Evolutionary conservation across 2,888 invertebrate species (phyloP).

Genomic region (Sinotaia quadrata): DNA sequence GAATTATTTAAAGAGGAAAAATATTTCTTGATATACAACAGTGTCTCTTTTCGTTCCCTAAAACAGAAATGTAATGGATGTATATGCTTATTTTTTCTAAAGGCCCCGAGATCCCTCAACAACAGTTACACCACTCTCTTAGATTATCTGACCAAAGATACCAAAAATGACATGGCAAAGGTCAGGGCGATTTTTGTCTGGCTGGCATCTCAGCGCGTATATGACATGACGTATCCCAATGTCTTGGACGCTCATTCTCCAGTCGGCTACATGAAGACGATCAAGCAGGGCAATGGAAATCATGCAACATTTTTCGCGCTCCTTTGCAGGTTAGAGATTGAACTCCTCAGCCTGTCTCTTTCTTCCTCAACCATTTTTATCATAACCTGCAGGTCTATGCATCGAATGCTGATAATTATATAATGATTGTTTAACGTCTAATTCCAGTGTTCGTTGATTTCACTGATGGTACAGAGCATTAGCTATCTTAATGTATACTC

Average conservation of each 20-base stretch:
- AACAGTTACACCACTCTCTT: slow-evolving; percentile 36
- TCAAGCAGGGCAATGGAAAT: slow-evolving; percentile 46
- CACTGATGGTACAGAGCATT: too few species aligned
- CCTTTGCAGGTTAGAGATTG: slow-evolving; percentile 49
- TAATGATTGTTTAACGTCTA: neutral
- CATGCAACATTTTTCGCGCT: slow-evolving; percentile 49
- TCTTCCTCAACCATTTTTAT: neutral
- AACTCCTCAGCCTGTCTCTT: too few species aligned
- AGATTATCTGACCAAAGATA: slow-evolving; percentile 31
- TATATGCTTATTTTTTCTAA: neutral
- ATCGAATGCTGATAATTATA: neutral
- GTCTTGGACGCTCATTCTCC: slow-evolving; percentile 43
- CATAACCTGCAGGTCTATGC: neutral
- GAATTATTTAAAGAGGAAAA: too few species aligned
- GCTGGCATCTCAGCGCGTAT: slow-evolving; percentile 49
- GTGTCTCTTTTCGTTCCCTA: too few species aligned
- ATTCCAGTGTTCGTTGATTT: too few species aligned
- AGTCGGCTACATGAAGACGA: slow-evolving; percentile 48
- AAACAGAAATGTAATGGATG: too few species aligned
- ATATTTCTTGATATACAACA: too few species aligned
- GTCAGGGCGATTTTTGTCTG: slow-evolving; percentile 50
- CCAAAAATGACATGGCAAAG: slow-evolving; percentile 40
- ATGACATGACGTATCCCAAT: slow-evolving; percentile 38
- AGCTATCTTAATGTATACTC: too few species aligned
- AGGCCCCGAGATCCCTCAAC: slow-evolving; percentile 22